Evolutionary conservation across 2,113 vertebrate genomes (phyloP).

Genomic region (Enhydra lutris): DNA sequence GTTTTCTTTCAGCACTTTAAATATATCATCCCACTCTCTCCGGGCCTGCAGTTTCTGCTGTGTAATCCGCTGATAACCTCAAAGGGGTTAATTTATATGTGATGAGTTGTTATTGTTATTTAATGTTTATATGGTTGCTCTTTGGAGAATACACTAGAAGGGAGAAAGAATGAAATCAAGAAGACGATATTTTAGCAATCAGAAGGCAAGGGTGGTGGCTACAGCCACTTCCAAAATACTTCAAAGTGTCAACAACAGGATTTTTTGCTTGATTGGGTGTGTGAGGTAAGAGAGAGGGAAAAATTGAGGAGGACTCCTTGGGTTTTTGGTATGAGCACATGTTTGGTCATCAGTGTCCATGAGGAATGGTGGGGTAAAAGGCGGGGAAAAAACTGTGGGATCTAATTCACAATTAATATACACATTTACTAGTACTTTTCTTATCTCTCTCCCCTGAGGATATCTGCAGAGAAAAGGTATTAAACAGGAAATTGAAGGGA

Average conservation of each 20-base stretch:
- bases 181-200: background rate
- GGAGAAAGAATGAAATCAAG: background rate
- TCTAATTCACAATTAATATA: background rate
- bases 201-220: background rate
- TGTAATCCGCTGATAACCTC: background rate
- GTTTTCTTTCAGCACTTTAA: background rate
- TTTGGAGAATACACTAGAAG: background rate
- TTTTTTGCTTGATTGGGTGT: background rate
- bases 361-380: background rate
- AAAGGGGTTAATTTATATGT: background rate
- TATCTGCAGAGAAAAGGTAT: background rate
- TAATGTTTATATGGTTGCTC: background rate
- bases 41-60: background rate
- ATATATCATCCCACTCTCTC: background rate
- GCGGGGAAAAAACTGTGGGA: background rate
- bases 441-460: background rate
- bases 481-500: background rate
- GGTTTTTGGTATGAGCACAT: background rate
- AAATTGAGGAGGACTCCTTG: background rate
- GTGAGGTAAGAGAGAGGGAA: background rate
- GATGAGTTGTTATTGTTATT: background rate
- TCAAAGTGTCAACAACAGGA: background rate
- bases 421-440: background rate
- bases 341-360: background rate
- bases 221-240: background rate